Base-by-base conservation (phyloP, 2,113 vertebrate genomes). In the Phainopepla nitens region DNA sequence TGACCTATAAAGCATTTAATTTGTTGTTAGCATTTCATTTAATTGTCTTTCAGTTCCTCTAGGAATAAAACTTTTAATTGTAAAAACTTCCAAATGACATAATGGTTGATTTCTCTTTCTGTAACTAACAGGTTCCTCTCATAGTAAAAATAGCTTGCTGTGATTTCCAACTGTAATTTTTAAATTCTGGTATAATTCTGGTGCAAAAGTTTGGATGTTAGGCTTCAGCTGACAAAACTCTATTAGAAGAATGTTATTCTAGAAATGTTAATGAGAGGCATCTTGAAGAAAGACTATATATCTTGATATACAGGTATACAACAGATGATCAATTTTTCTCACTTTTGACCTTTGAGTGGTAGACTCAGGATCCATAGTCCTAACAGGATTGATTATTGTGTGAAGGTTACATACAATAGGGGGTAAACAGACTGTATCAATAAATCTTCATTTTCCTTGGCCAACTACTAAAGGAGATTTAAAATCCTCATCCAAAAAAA, bases 1-100 rank as follows among this genome's bases (percentile, higher is more conserved):
- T 98, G 97, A 98, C 97, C 97, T 98, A 97, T 97, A 98, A 98
- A 98, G 97, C 97, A 98, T 97, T 98, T 98, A 98, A 98, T 98
- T 97, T 98, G 97, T 97, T 98, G 97, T 97, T 97, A 96, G 96
- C 95, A 97, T 98, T 98, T 98, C 96, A 96, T 97, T 97, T 97
- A 98, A 97, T 97, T 98, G 97, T 98, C 97, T 97, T 97, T 82
- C 84, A 92, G 94, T 89, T 98, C 97, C 97, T 97, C 79, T 81
- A 98, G 97, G 97, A 98, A 98, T 97, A 98, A 98, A 98, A 98
- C 95, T 98, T 98, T 98, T 98, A 98, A 98, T 98, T 98, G 97
- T 97, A 97, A 97, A 98, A 98, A 98, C 96, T 98, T 98, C 94
- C 96, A 96, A 97, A 97, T 97, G 94, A 94, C 96, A 95, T 72